phyloP scores from a whole-genome alignment of 2,797 vertebrate genomes.

The Knipowitschia caucasica region DNA sequence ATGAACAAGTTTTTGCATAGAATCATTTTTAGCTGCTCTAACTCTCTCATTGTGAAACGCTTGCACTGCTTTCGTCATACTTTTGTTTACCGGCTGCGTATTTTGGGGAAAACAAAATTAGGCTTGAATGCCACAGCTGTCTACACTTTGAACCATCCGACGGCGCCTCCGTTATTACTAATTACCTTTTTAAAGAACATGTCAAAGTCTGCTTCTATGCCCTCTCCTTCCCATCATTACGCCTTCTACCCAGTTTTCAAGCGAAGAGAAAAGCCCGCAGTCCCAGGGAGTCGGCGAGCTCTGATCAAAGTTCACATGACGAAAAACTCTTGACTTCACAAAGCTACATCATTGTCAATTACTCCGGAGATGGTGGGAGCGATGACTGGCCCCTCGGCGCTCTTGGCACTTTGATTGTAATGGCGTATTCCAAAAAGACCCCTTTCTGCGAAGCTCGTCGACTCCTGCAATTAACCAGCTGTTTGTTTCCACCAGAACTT shows the following conservation, averaged over 20 bases:
- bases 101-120: not conserved
- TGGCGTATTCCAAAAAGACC: constrained; percentile 38
- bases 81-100: not conserved
- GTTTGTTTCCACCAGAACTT: constrained; percentile 68
- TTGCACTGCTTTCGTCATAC: not conserved
- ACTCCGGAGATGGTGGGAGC: constrained; percentile 43
- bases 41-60: not conserved
- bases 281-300: not conserved
- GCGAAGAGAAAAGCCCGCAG: not conserved
- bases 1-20: too few species aligned
- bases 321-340: constrained; percentile 22
- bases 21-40: too few species aligned
- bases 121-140: constrained; percentile 14
- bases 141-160: constrained; percentile 28
- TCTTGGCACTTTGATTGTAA: constrained; percentile 40
- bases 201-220: constrained; percentile 27
- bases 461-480: constrained; percentile 69
- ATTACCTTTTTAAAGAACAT: constrained; percentile 50
- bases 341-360: constrained; percentile 30
- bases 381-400: constrained; percentile 28
- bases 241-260: constrained; percentile 6
- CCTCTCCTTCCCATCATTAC: constrained; percentile 35
- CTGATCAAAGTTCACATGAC: constrained; percentile 15
- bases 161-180: constrained; percentile 31
- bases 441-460: constrained; percentile 57